These are phyloP conservation scores for Atlantisia rogersi DNA, from an alignment of 2,113 vertebrate species.

Conservation along the genomic window DNA sequence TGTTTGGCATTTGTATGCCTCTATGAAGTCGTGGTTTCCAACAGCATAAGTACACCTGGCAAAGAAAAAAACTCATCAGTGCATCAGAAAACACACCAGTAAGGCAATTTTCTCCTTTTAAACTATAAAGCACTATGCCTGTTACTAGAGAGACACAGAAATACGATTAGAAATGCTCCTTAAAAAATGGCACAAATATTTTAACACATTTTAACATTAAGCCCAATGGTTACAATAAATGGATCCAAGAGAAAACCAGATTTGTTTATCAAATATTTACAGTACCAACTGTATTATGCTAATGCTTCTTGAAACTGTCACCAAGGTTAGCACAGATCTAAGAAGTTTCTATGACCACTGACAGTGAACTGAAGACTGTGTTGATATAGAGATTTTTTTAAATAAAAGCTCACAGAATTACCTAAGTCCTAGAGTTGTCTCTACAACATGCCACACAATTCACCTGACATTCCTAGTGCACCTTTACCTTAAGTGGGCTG, in stretches of 20 bases:
- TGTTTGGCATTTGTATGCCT: constrained; percentile 96
- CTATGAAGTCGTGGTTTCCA: constrained; percentile 94
- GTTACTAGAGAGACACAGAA: neutral
- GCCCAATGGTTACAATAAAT: neutral
- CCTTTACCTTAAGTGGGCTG: constrained; percentile 92
- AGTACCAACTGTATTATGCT: neutral
- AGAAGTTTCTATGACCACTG: neutral
- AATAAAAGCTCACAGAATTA: neutral
- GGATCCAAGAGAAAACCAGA: rapidly evolving
- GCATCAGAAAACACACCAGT: neutral
- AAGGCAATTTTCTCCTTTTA: too few species aligned
- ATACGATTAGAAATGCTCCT: neutral
- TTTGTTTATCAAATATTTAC: neutral
- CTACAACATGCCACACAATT: neutral
- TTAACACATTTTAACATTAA: neutral
- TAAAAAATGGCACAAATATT: neutral
- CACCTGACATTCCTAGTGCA: neutral
- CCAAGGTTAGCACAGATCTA: neutral
- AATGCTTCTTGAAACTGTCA: neutral
- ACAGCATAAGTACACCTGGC: constrained; percentile 91
- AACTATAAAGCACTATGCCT: too few species aligned
- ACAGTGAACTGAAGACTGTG: neutral
- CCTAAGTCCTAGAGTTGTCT: neutral
- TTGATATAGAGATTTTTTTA: neutral
- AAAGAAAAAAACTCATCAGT: neutral